Base-by-base conservation (phyloP, 2,888 invertebrate genomes). In the Himalopsyche anomala region DNA sequence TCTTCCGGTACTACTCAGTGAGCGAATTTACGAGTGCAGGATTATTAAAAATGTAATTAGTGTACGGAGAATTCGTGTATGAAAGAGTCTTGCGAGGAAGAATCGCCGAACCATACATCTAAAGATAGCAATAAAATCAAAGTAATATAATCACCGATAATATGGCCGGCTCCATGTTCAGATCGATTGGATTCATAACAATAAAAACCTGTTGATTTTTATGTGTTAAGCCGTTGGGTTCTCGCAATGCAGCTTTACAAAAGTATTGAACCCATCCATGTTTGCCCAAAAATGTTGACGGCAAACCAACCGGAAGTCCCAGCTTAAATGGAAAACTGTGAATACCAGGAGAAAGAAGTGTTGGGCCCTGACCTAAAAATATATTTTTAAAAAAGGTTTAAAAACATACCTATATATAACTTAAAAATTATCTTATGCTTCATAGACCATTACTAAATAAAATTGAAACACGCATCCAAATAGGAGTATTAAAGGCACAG, bases 201-300 rank as follows among this genome's bases (percentile, higher is more conserved):
- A 98, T 98, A 91, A 98, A 98, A n/a, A 98, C 98, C 92, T 98
- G 98, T 91, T 98, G 98, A 91, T 98, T 98, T 91, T 98, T 98
- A 91, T 98, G 98, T 6, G 97, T 97, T 56, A 98, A 92, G 0
- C 98, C 98, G 89, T 96, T 96, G 9, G 98, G 97, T 90, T 98
- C 98, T 81, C 97, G 93, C 28, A 98, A 92, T 0, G 98, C 98
- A 36, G 98, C 97, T 91, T 98, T 98, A 90, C 98, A 98, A 91
- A 95, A 98, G 92, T 98, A 98, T 91, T 98, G 98, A 81, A 98
- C 98, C 98, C 98, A 98, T 82, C 98, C 98, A 90, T 98, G 97
- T 89, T 98, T 97, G 54, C 98, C 98, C 19, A 98, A 93, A 92
- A 98, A 98, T 69, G 98, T 98, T 4, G 98, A 98, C 0, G 98